Conservation (phyloP, 2,888 invertebrate species). For the Lordiphosa andalusiaca region DNA sequence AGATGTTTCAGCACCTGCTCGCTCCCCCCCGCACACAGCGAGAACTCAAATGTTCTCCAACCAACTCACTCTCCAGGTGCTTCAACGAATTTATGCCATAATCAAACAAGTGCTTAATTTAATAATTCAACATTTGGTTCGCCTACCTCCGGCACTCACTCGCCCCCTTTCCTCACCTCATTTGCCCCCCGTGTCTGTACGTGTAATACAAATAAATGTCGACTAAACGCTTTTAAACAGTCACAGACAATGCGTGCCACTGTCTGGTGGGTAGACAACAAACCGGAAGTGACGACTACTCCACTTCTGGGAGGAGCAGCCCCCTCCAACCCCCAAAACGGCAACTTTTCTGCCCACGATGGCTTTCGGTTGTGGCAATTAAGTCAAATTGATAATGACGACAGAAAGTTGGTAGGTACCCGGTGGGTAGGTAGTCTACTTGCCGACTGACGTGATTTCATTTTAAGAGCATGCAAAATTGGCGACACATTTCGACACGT, state of each 20-base stretch:
- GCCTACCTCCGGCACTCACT: neutral
- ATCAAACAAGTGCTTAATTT: conserved; percentile 46
- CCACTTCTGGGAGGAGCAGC: conserved; percentile 14
- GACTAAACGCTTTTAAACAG: conserved; percentile 66
- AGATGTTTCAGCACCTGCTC: neutral
- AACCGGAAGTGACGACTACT: conserved; percentile 34
- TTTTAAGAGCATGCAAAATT: conserved; percentile 63
- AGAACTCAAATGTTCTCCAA: neutral
- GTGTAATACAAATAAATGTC: conserved; percentile 54
- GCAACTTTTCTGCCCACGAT: conserved; percentile 30
- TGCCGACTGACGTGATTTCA: conserved; percentile 67
- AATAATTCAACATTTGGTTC: conserved; percentile 47
- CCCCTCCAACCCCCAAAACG: conserved; percentile 5
- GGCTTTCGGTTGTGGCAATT: conserved; percentile 50
- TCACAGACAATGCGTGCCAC: conserved; percentile 38
- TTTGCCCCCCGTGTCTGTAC: conserved; percentile 14
- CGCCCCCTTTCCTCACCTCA: neutral
- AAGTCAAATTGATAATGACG: conserved; percentile 75
- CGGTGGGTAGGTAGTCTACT: conserved; percentile 9
- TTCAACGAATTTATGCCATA: conserved; percentile 33
- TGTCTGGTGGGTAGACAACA: conserved; percentile 6
- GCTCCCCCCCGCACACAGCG: too few relatives aligned
- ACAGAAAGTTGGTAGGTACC: conserved; percentile 57
- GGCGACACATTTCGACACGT: conserved; percentile 68
- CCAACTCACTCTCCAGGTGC: conserved; percentile 6